Conservation (phyloP, 2,113 vertebrate genomes). For the Pluvianellus socialis region DNA sequence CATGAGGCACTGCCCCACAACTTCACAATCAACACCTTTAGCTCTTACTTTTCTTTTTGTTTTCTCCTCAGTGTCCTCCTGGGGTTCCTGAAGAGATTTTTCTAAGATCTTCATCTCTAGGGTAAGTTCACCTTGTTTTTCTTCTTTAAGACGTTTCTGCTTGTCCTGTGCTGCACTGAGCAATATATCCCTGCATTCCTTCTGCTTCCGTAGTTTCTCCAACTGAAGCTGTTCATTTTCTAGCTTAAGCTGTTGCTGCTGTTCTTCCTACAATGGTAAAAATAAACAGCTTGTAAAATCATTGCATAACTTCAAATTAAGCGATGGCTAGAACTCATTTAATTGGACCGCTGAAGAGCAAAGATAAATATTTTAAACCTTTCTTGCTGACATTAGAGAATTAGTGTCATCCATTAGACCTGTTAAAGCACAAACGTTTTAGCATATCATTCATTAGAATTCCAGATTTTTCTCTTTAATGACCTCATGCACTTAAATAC, state of each 20-base stretch:
- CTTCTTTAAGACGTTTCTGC: conserved; percentile 67
- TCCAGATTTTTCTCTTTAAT: not conserved
- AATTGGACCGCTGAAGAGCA: not conserved
- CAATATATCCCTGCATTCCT: conserved; percentile 55
- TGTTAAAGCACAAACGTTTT: not conserved
- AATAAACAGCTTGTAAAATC: not conserved
- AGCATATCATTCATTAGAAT: not conserved
- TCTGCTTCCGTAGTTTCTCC: conserved; percentile 63
- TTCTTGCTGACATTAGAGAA: not conserved
- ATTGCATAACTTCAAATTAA: not conserved
- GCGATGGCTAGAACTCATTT: not conserved
- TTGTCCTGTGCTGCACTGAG: conserved; percentile 76
- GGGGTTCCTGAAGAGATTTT: conserved; percentile 55
- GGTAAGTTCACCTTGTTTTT: conserved; percentile 78
- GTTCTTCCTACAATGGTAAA: conserved; percentile 67
- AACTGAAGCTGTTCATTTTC: conserved; percentile 73
- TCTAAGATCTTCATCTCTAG: conserved; percentile 80
- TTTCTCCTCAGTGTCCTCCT: conserved; percentile 67
- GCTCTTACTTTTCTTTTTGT: conserved; percentile 79
- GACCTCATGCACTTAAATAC: not conserved
- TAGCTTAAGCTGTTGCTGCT: conserved; percentile 64
- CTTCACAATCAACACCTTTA: not conserved
- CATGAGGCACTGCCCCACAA: not conserved
- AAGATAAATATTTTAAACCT: not conserved
- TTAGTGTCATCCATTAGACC: not conserved